Base-by-base conservation (phyloP, 2,797 vertebrate species). In the Sebastes dallii region DNA sequence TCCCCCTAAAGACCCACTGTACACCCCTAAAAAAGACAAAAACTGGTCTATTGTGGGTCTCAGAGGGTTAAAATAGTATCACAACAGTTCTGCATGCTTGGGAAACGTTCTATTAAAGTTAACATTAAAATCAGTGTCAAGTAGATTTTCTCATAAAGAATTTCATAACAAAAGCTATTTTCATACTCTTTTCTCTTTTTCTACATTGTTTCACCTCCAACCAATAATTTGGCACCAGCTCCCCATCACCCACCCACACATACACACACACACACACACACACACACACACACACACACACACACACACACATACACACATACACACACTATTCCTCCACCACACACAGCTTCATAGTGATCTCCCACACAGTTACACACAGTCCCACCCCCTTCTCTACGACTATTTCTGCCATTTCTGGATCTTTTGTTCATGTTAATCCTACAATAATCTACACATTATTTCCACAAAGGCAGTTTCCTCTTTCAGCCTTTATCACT, bases 261-360 rank as follows among this genome's bases (percentile, higher is more conserved):
- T 71, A 27, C 67, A 75, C 79, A 61, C 72, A 76, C 68, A 87
- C 67, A 75, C 79, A 61, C 70, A 76, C 68, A 88, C 67, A 72
- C 77, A 61, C 72, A 74, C 68, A 88, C 68, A 75, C 75, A 61
- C 67, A 75, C 79, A 61, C 70, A 76, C 68, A 88, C 67, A 72
- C 77, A 61, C 72, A 74, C 68, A 88, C 68, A 75, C 75, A 61
- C 58, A 76, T 54, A 88, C 67, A 74, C 77, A 61, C 36, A 12
- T 0, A 88, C 68, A 75, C 79, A 61, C 70, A 76, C 68, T 55
- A 24, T 64, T 29, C 76, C 79, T 62, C 66, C 60, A 73, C 67
- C 72, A 77, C 85, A 80, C 83, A 85, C 76, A 77, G 64, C 79
- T 82, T 83, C 69, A 87, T 78, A 81, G 83, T 60, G 24, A 89